Evolutionary conservation across 2,888 invertebrate species (phyloP).

Genomic region (Cenopis cana): DNA sequence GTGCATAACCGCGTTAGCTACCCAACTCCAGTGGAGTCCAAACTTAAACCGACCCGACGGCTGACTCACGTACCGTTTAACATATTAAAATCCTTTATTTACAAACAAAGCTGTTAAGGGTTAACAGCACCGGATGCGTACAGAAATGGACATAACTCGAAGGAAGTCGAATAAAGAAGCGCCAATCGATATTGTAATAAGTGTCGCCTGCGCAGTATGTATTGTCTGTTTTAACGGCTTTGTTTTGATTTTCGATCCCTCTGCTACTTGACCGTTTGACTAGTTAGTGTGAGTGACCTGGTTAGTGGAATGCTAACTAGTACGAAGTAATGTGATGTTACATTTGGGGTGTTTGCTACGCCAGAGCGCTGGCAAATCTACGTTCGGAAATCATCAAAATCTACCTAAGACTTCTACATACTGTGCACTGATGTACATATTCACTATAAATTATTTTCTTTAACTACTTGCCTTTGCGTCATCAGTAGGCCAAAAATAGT

Average conservation of each 20-base stretch:
- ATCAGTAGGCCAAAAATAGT: no score
- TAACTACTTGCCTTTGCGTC: no score
- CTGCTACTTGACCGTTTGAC: background rate
- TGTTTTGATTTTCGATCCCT: conserved; percentile 28
- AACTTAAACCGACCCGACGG: conserved; percentile 49
- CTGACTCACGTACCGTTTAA: conserved; percentile 69
- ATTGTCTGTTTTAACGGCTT: conserved; percentile 47
- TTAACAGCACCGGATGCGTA: conserved; percentile 74
- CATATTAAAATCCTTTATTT: conserved; percentile 74
- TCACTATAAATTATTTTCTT: no score
- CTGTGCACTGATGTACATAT: no score
- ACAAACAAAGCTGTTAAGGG: conserved; percentile 75
- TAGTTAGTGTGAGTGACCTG: background rate
- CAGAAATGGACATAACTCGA: conserved; percentile 64
- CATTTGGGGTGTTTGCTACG: no score
- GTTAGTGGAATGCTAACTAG: background rate
- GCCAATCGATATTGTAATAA: conserved; percentile 58
- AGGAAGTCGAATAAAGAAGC: conserved; percentile 67
- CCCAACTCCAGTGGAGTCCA: conserved; percentile 25
- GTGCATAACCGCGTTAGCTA: background rate
- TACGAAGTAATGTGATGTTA: no score
- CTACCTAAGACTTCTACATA: no score
- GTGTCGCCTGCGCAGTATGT: conserved; percentile 36
- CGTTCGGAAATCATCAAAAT: no score
- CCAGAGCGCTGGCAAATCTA: no score